Conservation (phyloP, 1,140 invertebrate species). For the Ylistrum balloti region DNA sequence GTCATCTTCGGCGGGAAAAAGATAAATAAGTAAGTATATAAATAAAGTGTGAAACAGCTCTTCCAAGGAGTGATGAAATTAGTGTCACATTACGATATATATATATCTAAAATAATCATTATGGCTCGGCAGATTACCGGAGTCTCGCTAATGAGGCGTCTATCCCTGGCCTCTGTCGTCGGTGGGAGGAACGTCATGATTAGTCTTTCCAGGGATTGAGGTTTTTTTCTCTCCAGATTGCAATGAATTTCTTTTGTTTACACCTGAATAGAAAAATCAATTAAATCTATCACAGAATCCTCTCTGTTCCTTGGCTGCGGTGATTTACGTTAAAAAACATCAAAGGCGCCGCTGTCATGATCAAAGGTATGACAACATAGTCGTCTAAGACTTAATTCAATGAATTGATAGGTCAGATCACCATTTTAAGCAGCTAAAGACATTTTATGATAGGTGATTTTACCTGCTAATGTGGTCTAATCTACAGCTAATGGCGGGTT, state of each 20-base stretch:
- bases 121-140: not conserved
- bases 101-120: too few species aligned
- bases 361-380: not conserved
- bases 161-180: not conserved
- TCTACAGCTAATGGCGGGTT: not conserved
- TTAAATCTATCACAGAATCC: conserved; percentile 28
- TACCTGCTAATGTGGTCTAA: conserved; percentile 6
- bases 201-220: conserved; percentile 18
- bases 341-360: conserved; percentile 13
- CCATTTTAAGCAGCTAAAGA: conserved; percentile 35
- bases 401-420: conserved; percentile 26
- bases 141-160: not conserved
- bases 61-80: too few species aligned
- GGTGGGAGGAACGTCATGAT: not conserved
- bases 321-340: conserved; percentile 38
- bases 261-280: conserved; percentile 39
- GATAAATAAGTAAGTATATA: too few species aligned
- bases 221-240: conserved; percentile 18
- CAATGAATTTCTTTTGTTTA: conserved; percentile 40
- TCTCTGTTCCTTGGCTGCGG: not conserved
- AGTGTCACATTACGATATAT: too few species aligned
- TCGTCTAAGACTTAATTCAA: not conserved
- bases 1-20: too few species aligned
- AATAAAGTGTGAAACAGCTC: too few species aligned
- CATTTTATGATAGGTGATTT: conserved; percentile 35